Evolutionary conservation across 1,140 invertebrate species (phyloP).

Genomic region (Eueides isabella): DNA sequence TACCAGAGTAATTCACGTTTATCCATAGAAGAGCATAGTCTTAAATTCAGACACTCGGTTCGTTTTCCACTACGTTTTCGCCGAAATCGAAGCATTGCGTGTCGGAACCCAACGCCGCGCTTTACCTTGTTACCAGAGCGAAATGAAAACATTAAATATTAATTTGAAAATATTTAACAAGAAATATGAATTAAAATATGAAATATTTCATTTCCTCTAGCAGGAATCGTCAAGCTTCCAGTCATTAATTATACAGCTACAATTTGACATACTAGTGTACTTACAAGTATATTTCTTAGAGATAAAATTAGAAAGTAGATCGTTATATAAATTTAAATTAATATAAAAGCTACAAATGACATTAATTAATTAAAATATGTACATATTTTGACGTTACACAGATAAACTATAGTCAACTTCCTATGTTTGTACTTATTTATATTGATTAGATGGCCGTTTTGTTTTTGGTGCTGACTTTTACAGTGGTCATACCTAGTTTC

Average conservation of each 20-base stretch:
- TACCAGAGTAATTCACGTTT: too few relatives aligned
- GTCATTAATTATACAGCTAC: not conserved
- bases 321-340: not conserved
- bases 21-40: too few relatives aligned
- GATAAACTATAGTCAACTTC: not conserved
- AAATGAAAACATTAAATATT: too few relatives aligned
- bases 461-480: not conserved
- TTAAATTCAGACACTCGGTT: too few relatives aligned
- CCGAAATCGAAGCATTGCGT: too few relatives aligned
- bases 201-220: too few relatives aligned
- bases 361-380: conserved; percentile 6
- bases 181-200: too few relatives aligned
- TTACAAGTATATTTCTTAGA: not conserved
- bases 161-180: too few relatives aligned
- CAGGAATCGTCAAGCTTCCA: too few relatives aligned
- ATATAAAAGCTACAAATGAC: not conserved
- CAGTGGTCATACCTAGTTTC: not conserved
- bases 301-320: not conserved
- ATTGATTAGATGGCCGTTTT: not conserved
- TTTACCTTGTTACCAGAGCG: too few relatives aligned
- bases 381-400: conserved; percentile 1
- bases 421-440: not conserved
- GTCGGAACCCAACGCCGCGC: too few relatives aligned
- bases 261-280: not conserved
- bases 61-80: too few relatives aligned